These are phyloP conservation scores for Cottus gobio DNA, from an alignment of 2,113 vertebrate genomes.

Conservation along the genomic window DNA sequence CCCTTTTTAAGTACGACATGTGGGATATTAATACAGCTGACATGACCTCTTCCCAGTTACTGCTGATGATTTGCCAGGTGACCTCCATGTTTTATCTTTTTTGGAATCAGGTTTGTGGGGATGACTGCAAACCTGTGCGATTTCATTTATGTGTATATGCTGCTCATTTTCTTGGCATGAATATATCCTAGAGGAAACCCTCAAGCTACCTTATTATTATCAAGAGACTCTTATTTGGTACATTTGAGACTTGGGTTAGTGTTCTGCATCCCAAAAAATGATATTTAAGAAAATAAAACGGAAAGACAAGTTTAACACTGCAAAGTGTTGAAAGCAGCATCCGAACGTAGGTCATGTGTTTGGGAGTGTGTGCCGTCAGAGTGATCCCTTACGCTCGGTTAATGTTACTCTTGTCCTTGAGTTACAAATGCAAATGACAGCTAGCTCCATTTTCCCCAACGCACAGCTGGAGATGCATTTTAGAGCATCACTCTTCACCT, in stretches of 20 bases:
- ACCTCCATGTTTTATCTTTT: constrained; percentile 32
- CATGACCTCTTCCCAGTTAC: constrained; percentile 12
- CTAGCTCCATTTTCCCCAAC: constrained; percentile 52
- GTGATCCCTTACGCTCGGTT: constrained; percentile 50
- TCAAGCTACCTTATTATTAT: background rate
- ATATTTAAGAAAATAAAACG: background rate
- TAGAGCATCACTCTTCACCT: constrained; percentile 61
- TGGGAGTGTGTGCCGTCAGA: constrained; percentile 16
- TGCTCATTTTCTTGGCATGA: background rate
- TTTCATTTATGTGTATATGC: background rate
- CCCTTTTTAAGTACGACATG: background rate
- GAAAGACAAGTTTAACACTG: background rate
- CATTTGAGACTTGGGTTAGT: background rate
- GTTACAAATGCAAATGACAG: constrained; percentile 67
- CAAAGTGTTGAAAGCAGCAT: background rate
- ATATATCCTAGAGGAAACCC: background rate
- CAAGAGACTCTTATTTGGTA: background rate
- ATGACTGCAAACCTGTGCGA: background rate
- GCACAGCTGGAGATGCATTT: constrained; percentile 67
- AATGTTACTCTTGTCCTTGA: constrained; percentile 69
- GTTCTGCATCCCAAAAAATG: background rate
- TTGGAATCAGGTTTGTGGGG: background rate
- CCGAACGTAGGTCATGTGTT: fast-evolving
- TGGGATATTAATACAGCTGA: constrained; percentile 17
- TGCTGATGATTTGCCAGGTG: constrained; percentile 37